A percentile compares a stretch with the other conserved stretches of the same genome.
Evolutionary conservation across 2,113 vertebrate species (phyloP).

Genomic region (Bothrops jararaca): DNA sequence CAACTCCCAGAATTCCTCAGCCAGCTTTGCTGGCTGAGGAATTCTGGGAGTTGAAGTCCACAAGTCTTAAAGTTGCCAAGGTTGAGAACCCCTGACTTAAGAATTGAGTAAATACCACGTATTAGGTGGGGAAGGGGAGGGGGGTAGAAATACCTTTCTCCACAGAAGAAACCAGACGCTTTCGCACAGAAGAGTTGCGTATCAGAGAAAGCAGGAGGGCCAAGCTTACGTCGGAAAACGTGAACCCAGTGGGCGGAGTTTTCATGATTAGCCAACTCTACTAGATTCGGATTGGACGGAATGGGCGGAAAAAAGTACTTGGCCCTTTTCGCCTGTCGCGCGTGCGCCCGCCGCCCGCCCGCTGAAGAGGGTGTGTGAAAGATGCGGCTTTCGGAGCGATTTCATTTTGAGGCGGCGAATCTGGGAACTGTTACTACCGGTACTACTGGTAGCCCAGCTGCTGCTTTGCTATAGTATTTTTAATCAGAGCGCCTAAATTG

Average conservation of each 20-base stretch:
- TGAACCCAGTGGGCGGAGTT: neutral
- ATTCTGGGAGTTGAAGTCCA: too few species aligned
- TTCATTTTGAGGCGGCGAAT: neutral
- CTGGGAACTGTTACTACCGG: neutral
- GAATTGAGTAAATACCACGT: neutral
- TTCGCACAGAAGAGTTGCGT: neutral
- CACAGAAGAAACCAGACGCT: neutral
- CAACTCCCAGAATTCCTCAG: too few species aligned
- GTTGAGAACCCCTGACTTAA: too few species aligned
- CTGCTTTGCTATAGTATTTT: neutral
- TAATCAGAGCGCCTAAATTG: neutral
- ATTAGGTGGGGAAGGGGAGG: neutral
- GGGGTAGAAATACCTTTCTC: slow-evolving; percentile 42
- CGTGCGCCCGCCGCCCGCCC: too few species aligned
- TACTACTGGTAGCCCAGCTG: neutral
- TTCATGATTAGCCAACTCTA: too few species aligned
- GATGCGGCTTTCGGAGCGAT: neutral
- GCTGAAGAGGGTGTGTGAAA: neutral
- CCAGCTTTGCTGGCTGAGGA: too few species aligned
- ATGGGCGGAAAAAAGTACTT: neutral
- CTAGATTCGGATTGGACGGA: neutral
- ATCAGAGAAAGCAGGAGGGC: neutral
- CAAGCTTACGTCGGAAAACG: neutral
- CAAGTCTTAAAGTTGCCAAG: too few species aligned
- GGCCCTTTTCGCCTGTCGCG: neutral